Conservation (phyloP, 2,797 vertebrate genomes). For the Rhabdophis nuchalis region DNA sequence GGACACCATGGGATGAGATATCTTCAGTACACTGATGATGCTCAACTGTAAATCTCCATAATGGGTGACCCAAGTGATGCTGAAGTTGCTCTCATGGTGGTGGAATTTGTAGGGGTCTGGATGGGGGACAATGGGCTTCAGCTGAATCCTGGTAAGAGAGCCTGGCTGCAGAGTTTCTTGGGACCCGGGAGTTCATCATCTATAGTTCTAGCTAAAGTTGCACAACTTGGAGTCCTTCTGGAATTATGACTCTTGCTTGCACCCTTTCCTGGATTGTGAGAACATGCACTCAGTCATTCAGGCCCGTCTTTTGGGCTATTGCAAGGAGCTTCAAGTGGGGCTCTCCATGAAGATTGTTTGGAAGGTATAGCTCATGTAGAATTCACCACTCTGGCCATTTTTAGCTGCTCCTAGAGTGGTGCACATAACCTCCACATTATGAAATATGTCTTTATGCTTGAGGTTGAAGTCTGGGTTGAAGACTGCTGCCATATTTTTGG, state of each 20-base stretch:
- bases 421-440: background rate
- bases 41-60: background rate
- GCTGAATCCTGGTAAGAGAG: background rate
- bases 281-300: background rate
- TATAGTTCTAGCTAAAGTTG: background rate
- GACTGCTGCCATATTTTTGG: background rate
- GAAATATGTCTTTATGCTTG: background rate
- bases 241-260: background rate
- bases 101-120: background rate
- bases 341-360: background rate
- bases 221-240: background rate
- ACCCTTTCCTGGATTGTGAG: background rate
- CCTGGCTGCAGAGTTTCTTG: background rate
- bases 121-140: background rate
- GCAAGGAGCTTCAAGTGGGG: background rate
- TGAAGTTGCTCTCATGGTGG: background rate
- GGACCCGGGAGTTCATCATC: background rate
- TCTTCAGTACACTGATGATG: background rate
- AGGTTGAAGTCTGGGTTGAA: background rate
- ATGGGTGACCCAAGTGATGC: background rate
- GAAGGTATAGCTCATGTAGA: background rate
- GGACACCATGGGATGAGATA: background rate
- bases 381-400: background rate
- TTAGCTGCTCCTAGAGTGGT: background rate
- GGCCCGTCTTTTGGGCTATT: background rate